Conservation (phyloP, 2,113 vertebrate species). For the Nothoprocta pentlandii region DNA sequence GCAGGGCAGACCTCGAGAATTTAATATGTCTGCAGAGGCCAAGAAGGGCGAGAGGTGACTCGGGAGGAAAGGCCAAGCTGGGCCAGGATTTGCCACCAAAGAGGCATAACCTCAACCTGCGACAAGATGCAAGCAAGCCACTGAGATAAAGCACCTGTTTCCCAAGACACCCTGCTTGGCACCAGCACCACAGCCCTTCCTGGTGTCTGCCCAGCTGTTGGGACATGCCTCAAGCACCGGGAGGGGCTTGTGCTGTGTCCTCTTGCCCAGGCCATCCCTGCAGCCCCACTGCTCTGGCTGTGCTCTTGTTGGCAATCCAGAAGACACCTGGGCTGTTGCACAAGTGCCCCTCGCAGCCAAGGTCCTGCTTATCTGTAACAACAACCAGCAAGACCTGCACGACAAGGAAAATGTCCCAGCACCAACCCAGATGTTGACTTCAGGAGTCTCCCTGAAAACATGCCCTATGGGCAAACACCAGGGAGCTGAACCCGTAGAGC, state of each 20-base stretch:
- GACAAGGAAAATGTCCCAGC: not conserved
- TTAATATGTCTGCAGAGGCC: constrained; percentile 40
- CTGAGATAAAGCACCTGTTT: fast-evolving
- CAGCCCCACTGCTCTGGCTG: not conserved
- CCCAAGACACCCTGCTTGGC: fast-evolving
- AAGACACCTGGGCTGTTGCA: not conserved
- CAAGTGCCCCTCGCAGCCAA: not conserved
- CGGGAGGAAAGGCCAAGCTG: not conserved
- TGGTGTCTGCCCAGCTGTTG: not conserved
- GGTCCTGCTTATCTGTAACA: not conserved
- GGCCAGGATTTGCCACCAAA: not conserved
- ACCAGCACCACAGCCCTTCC: fast-evolving
- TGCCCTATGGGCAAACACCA: not conserved
- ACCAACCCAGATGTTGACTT: not conserved
- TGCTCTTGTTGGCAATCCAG: not conserved
- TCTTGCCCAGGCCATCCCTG: not conserved
- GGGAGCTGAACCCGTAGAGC: not conserved
- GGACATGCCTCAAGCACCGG: not conserved
- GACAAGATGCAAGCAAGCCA: not conserved
- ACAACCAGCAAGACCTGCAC: not conserved
- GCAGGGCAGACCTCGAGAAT: not conserved
- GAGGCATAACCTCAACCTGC: too few relatives aligned
- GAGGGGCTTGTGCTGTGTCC: not conserved
- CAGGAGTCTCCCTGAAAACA: not conserved
- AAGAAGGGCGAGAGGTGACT: not conserved